These are phyloP conservation scores for Anadara kagoshimensis DNA, from an alignment of 1,140 invertebrate genomes.

Conservation along the genomic window DNA sequence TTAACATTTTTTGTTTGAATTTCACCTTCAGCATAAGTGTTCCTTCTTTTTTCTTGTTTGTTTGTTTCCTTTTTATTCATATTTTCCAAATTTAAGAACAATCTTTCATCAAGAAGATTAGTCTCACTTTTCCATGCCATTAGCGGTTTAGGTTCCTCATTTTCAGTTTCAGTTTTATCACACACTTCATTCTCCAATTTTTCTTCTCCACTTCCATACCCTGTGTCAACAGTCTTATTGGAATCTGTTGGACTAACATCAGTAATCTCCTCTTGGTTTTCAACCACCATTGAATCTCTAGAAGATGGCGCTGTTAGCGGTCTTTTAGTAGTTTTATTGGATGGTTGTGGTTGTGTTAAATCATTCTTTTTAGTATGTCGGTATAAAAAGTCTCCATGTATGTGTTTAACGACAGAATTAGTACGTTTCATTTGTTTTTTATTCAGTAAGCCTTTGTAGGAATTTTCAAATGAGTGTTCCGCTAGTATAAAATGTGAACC, in stretches of 20 bases:
- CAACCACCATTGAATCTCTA: neutral
- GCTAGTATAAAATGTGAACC: constrained; percentile 43
- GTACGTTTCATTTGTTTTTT: constrained; percentile 34
- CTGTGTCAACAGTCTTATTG: constrained; percentile 41
- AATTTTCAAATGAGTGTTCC: constrained; percentile 39
- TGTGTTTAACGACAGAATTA: constrained; percentile 35
- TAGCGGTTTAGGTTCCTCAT: too few species aligned
- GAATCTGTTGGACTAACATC: constrained; percentile 32
- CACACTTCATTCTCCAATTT: constrained; percentile 2
- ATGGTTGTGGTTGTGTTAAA: constrained; percentile 1
- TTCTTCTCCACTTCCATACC: constrained; percentile 38
- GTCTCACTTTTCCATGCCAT: too few species aligned
- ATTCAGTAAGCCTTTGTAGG: constrained; percentile 40
- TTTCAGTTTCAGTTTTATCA: too few species aligned
- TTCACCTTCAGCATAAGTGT: too few species aligned
- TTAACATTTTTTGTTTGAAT: too few species aligned
- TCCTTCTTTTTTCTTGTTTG: too few species aligned
- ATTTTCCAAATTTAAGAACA: too few species aligned
- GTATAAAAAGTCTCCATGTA: constrained; percentile 42
- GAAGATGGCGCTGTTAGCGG: constrained; percentile 48
- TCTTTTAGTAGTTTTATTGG: constrained; percentile 2
- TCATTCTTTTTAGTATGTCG: constrained; percentile 33
- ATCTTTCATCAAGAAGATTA: too few species aligned
- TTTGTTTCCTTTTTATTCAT: too few species aligned
- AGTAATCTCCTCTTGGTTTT: constrained; percentile 5